Conservation (phyloP, 2,888 invertebrate species). For the Slavum lentiscoides region DNA sequence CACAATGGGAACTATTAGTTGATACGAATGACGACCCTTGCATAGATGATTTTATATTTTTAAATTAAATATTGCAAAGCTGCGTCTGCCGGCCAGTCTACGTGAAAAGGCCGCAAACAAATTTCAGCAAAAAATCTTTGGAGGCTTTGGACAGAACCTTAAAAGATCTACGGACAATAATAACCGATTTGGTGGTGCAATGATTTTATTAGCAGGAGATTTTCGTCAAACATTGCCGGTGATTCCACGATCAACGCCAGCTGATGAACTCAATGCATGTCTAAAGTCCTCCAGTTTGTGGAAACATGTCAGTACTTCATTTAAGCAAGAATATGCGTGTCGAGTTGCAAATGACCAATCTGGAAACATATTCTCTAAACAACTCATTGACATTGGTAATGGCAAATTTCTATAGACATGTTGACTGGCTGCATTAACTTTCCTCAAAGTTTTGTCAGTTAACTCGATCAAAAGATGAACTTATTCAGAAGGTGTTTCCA, state of each 20-base stretch:
- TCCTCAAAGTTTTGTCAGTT: constrained; percentile 55
- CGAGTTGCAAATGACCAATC: constrained; percentile 21
- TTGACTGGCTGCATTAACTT: constrained; percentile 57
- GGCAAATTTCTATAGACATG: constrained; percentile 56
- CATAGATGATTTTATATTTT: no score
- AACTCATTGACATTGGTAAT: no score
- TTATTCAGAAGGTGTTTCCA: constrained; percentile 58
- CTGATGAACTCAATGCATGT: constrained; percentile 52
- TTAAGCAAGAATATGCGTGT: constrained; percentile 28
- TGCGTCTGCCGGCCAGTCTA: no score
- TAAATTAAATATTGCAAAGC: no score
- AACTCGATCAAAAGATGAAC: constrained; percentile 56
- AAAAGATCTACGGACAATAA: no score
- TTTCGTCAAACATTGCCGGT: constrained; percentile 58
- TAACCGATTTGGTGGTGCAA: no score
- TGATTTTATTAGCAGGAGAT: constrained; percentile 56
- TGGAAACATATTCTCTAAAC: no score
- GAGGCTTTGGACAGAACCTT: no score
- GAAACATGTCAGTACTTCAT: constrained; percentile 53
- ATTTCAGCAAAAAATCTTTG: no score
- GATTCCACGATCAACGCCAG: constrained; percentile 55
- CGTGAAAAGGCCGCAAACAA: no score
- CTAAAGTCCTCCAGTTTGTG: constrained; percentile 54
- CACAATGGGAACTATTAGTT: no score
- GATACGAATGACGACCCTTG: no score